Percentiles rank a stretch among this genome's conserved stretches.
phyloP scores from a whole-genome alignment of 2,113 vertebrate genomes.

The Macquaria ambigua region DNA sequence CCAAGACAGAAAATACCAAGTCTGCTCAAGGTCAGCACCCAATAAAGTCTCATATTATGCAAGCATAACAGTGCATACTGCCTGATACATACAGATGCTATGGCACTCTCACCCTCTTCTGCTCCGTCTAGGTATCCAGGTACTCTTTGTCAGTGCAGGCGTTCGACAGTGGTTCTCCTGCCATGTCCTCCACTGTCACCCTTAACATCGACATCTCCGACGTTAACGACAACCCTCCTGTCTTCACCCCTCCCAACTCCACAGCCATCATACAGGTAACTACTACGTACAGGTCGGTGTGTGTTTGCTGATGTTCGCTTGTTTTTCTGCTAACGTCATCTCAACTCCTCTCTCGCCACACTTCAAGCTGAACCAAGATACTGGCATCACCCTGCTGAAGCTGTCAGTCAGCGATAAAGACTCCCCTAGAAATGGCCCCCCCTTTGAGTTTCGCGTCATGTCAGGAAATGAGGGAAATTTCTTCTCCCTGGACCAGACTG shows the following conservation, averaged over 20 bases:
- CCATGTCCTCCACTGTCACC: conserved; percentile 92
- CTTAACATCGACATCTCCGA: conserved; percentile 96
- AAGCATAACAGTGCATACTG: conserved; percentile 19
- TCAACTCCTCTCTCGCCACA: neutral
- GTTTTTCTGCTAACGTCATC: neutral
- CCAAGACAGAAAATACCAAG: conserved; percentile 24
- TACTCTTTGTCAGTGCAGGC: conserved; percentile 94
- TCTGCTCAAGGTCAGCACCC: conserved; percentile 56
- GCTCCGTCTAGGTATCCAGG: conserved; percentile 89
- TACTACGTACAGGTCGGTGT: too few species aligned
- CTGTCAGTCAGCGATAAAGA: conserved; percentile 94
- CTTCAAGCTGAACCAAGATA: conserved; percentile 91
- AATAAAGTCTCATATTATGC: conserved; percentile 47
- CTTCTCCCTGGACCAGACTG: conserved; percentile 90
- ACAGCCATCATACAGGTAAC: conserved; percentile 92
- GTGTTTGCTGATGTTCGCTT: neutral
- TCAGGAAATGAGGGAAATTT: conserved; percentile 92
- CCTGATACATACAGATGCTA: conserved; percentile 46
- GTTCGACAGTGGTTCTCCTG: conserved; percentile 91
- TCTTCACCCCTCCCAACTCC: conserved; percentile 93
- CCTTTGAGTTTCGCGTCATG: conserved; percentile 91
- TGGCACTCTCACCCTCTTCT: neutral
- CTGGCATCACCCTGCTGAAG: conserved; percentile 91
- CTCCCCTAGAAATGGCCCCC: conserved; percentile 93
- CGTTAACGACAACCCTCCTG: conserved; percentile 94